phyloP scores from a whole-genome alignment of 2,113 vertebrate species.

The Pungitius pungitius region DNA sequence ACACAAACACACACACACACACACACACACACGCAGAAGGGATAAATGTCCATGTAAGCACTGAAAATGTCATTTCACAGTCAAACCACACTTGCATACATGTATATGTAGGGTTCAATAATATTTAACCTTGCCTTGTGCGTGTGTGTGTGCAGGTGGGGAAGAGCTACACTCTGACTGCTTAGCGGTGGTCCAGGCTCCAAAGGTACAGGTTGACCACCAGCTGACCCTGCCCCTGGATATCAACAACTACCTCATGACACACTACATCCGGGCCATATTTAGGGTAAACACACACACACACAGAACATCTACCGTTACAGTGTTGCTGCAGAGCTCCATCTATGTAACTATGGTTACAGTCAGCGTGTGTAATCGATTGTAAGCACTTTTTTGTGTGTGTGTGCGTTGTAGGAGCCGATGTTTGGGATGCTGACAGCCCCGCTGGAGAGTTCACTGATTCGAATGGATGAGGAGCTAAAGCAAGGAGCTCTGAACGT shows the following conservation, averaged over 20 bases:
- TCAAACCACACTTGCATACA: too few species aligned
- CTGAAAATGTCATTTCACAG: too few species aligned
- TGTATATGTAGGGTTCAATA: too few species aligned
- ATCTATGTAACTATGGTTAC: neutral
- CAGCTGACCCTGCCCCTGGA: conserved; percentile 91
- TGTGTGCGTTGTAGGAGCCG: conserved; percentile 83
- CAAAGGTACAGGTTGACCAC: conserved; percentile 84
- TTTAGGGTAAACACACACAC: conserved; percentile 85
- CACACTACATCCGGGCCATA: conserved; percentile 89
- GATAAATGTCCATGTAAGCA: too few species aligned
- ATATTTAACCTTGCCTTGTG: too few species aligned
- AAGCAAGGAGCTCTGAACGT: conserved; percentile 83
- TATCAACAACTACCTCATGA: conserved; percentile 95
- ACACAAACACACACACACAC: conserved; percentile 20
- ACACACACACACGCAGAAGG: conserved; percentile 5
- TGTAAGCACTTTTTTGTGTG: conserved; percentile 16
- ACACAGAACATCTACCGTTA: neutral
- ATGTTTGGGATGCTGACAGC: conserved; percentile 90
- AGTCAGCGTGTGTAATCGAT: neutral
- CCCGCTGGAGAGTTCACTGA: conserved; percentile 83
- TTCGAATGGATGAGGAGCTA: conserved; percentile 84
- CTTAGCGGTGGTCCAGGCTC: conserved; percentile 85
- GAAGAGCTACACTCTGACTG: conserved; percentile 78
- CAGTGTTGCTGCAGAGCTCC: neutral
- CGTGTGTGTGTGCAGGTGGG: conserved; percentile 61